These are phyloP conservation scores for Nemoura dubitans DNA, from an alignment of 2,888 invertebrate species.

Conservation along the genomic window DNA sequence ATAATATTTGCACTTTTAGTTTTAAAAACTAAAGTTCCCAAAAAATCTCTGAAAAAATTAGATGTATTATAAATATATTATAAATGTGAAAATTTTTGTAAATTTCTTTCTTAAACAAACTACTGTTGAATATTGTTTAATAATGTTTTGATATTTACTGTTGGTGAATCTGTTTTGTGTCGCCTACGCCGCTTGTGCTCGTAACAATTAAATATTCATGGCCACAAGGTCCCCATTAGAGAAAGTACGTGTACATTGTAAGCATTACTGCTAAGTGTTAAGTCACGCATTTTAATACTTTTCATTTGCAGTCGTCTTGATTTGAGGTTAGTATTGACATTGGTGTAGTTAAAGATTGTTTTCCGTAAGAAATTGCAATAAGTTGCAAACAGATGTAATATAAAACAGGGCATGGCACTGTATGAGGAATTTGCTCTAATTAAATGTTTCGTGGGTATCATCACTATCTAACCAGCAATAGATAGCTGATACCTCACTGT, in stretches of 20 bases:
- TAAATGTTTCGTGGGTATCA: background rate
- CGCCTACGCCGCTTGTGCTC: background rate
- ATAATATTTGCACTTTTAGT: too few relatives aligned
- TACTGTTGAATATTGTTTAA: background rate
- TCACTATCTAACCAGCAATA: background rate
- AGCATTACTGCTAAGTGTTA: background rate
- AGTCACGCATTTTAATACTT: constrained; percentile 7
- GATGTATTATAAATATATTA: too few relatives aligned
- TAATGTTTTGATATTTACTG: too few relatives aligned
- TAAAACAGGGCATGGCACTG: constrained; percentile 7
- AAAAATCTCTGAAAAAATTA: too few relatives aligned
- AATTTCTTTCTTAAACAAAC: too few relatives aligned
- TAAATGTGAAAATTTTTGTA: too few relatives aligned
- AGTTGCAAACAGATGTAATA: constrained; percentile 22
- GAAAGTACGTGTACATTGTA: constrained; percentile 19
- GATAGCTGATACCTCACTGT: background rate
- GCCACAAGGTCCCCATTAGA: background rate
- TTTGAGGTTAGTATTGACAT: background rate
- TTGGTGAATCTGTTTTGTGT: background rate
- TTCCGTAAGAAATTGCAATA: background rate
- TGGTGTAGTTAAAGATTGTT: background rate
- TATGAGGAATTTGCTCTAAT: background rate
- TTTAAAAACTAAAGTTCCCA: too few relatives aligned
- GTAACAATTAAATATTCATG: constrained; percentile 20
- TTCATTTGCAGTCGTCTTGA: background rate